Evolutionary conservation across 2,797 vertebrate species (phyloP).

Genomic region (Calcarius lapponicus): DNA sequence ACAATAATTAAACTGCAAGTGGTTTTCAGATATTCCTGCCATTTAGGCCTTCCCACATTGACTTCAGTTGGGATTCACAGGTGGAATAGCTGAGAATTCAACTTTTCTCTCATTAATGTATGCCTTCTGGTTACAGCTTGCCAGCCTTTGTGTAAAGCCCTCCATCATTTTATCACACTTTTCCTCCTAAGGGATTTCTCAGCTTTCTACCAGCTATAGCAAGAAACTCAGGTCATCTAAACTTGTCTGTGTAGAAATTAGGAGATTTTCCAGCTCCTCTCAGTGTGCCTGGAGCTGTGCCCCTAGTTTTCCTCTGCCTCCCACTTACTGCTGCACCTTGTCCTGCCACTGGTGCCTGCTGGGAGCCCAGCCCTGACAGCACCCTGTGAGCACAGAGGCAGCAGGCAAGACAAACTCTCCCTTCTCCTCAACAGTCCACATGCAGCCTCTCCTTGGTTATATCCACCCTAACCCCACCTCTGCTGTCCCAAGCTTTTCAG

Average conservation of each 20-base stretch:
- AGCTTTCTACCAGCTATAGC: not conserved
- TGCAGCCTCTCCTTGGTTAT: not conserved
- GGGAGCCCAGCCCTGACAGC: not conserved
- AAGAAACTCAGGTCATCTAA: not conserved
- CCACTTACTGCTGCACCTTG: not conserved
- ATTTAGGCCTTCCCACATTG: not conserved
- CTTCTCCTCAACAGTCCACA: not conserved
- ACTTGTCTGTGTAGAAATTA: not conserved
- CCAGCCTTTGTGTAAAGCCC: not conserved
- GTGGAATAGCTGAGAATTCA: not conserved
- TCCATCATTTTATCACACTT: not conserved
- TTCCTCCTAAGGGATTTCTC: conserved; percentile 21
- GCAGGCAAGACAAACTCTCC: not conserved
- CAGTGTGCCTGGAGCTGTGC: not conserved
- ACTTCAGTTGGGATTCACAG: not conserved
- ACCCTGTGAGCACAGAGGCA: not conserved
- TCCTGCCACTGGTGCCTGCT: not conserved
- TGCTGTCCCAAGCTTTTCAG: not conserved
- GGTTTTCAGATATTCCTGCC: not conserved
- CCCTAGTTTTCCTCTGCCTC: not conserved
- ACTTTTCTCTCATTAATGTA: not conserved
- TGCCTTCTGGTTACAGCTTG: conserved; percentile 28
- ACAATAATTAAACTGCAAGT: not conserved
- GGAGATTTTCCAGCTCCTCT: not conserved
- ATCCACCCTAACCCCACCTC: not conserved